phyloP scores from a whole-genome alignment of 2,113 vertebrate species.

The Euleptes europaea region DNA sequence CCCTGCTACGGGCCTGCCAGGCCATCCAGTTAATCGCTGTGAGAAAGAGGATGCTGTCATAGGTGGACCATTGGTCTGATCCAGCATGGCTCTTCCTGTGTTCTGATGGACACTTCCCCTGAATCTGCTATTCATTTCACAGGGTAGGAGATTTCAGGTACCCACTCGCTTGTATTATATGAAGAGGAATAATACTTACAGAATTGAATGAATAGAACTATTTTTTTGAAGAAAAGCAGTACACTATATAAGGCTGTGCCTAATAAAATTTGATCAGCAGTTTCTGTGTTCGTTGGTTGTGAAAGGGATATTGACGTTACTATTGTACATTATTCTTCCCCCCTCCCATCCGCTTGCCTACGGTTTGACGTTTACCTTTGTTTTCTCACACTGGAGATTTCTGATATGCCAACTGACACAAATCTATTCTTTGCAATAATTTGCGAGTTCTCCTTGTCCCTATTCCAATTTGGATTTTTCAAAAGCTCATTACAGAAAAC shows the following conservation, averaged over 20 bases:
- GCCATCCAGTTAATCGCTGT: no score
- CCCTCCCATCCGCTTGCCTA: neutral
- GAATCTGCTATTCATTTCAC: no score
- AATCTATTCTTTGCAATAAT: constrained; percentile 52
- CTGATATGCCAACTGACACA: constrained; percentile 16
- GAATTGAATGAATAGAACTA: neutral
- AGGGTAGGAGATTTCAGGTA: no score
- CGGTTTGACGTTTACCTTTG: neutral
- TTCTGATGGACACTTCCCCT: no score
- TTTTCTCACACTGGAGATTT: constrained; percentile 40
- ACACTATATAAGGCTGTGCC: neutral
- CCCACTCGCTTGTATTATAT: neutral
- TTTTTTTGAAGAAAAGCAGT: neutral
- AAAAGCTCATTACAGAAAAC: constrained; percentile 18
- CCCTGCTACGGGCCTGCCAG: no score
- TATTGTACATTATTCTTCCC: neutral
- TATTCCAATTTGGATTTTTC: constrained; percentile 43
- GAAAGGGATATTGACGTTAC: neutral
- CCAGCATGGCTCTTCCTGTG: no score
- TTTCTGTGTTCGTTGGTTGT: neutral
- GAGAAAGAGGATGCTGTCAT: no score
- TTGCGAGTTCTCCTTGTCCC: constrained; percentile 33
- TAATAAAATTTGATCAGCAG: neutral
- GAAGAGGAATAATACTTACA: neutral
- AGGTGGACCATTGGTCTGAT: no score